These are phyloP conservation scores for Channa argus DNA, from an alignment of 2,113 vertebrate genomes.

Conservation along the genomic window DNA sequence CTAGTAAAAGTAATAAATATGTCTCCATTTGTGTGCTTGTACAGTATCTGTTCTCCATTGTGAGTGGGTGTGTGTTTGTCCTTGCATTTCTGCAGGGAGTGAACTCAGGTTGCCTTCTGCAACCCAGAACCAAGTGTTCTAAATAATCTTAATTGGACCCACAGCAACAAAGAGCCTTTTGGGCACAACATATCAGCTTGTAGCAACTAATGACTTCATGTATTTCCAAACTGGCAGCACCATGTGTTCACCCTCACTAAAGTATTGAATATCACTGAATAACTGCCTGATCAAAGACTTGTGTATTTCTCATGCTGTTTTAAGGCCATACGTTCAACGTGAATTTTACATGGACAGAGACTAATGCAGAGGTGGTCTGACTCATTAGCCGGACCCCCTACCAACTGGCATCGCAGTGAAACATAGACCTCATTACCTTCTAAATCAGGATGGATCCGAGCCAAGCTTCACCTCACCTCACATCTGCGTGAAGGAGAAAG, in stretches of 20 bases:
- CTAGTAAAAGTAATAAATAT: too few species aligned
- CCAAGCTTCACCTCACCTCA: conserved; percentile 46
- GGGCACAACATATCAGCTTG: conserved; percentile 47
- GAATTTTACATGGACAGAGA: conserved; percentile 55
- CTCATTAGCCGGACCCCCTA: conserved; percentile 68
- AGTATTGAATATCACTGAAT: conserved; percentile 36
- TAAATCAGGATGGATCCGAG: conserved; percentile 58
- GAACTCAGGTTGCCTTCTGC: conserved; percentile 14
- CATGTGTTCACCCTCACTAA: conserved; percentile 24
- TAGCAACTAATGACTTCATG: conserved; percentile 64
- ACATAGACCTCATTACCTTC: conserved; percentile 68
- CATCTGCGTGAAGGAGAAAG: conserved; percentile 26
- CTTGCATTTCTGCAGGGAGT: conserved; percentile 6
- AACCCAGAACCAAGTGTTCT: not conserved
- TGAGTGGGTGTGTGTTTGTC: not conserved
- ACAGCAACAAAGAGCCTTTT: conserved; percentile 48
- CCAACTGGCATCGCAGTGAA: conserved; percentile 54
- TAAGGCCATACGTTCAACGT: conserved; percentile 36
- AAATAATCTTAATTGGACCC: conserved; percentile 51
- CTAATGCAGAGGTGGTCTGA: conserved; percentile 41
- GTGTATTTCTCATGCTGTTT: conserved; percentile 52
- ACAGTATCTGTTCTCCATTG: too few species aligned
- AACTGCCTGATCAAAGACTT: conserved; percentile 57
- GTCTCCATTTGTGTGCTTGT: not conserved
- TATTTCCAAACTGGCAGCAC: conserved; percentile 33